phyloP scores from a whole-genome alignment of 1,140 invertebrate species.

The Sitophilus oryzae region DNA sequence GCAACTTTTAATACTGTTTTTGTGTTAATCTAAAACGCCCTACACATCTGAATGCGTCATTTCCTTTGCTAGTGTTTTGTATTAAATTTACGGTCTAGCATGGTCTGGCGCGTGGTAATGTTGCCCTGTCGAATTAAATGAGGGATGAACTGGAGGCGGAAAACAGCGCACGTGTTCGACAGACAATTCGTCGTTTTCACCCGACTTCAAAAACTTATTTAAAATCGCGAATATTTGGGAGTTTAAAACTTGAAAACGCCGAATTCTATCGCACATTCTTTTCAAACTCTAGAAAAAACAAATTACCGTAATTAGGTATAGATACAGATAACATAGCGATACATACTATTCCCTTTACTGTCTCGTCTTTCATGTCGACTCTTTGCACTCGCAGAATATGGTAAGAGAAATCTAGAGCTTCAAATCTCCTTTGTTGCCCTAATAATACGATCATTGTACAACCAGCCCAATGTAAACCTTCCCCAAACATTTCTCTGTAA shows the following conservation, averaged over 20 bases:
- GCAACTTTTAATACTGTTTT: no score
- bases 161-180: constrained; percentile 96
- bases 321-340: background rate
- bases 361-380: constrained; percentile 94
- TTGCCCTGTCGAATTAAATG: constrained; percentile 51
- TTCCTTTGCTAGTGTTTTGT: background rate
- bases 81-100: constrained; percentile 41
- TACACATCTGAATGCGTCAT: background rate
- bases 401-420: constrained; percentile 98
- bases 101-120: constrained; percentile 59
- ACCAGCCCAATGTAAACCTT: constrained; percentile 98
- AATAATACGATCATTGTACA: constrained; percentile 97
- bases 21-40: constrained; percentile 5
- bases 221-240: constrained; percentile 97
- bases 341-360: constrained; percentile 94
- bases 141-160: constrained; percentile 85
- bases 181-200: constrained; percentile 76
- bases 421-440: constrained; percentile 93
- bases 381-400: constrained; percentile 94
- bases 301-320: constrained; percentile 15
- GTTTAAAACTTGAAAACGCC: constrained; percentile 96
- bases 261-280: constrained; percentile 94
- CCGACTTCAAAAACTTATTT: constrained; percentile 89
- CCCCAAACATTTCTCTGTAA: constrained; percentile 91
- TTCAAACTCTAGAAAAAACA: constrained; percentile 78